These are phyloP conservation scores for Eutrigla gurnardus DNA, from an alignment of 2,797 vertebrate species.

Conservation along the genomic window DNA sequence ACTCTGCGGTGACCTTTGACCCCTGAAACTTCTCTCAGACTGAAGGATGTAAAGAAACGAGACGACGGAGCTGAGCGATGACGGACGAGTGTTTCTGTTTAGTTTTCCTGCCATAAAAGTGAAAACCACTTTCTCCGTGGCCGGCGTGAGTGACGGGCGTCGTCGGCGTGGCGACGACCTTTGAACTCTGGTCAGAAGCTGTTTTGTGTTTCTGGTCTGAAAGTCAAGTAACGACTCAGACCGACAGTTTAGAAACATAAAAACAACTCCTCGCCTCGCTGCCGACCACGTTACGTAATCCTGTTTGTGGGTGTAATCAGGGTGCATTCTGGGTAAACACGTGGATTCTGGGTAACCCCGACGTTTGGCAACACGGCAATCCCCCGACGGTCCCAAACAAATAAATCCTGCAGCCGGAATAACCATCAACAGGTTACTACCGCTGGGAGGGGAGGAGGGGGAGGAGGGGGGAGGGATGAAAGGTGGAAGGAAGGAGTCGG, in stretches of 20 bases:
- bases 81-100: conserved; percentile 11
- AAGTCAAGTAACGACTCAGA: too few relatives aligned
- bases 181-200: conserved; percentile 37
- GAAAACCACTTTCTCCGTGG: conserved; percentile 49
- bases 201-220: too few relatives aligned
- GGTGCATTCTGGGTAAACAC: conserved; percentile 67
- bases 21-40: too few relatives aligned
- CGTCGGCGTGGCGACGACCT: conserved; percentile 39
- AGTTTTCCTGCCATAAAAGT: conserved; percentile 50
- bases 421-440: conserved; percentile 77
- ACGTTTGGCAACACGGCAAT: conserved; percentile 58
- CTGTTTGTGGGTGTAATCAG: conserved; percentile 50
- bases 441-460: background rate
- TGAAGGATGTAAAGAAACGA: background rate
- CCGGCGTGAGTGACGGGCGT: too few relatives aligned
- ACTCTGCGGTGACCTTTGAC: background rate
- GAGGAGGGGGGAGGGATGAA: conserved; percentile 56
- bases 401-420: conserved; percentile 78
- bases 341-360: conserved; percentile 63
- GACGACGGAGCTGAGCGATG: background rate
- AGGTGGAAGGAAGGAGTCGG: background rate
- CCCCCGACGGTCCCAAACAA: conserved; percentile 75
- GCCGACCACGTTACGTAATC: conserved; percentile 48
- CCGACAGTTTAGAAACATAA: background rate
- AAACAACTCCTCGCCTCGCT: background rate